Base-by-base conservation (phyloP, 2,888 invertebrate genomes). In the Steinernema hermaphroditum region DNA sequence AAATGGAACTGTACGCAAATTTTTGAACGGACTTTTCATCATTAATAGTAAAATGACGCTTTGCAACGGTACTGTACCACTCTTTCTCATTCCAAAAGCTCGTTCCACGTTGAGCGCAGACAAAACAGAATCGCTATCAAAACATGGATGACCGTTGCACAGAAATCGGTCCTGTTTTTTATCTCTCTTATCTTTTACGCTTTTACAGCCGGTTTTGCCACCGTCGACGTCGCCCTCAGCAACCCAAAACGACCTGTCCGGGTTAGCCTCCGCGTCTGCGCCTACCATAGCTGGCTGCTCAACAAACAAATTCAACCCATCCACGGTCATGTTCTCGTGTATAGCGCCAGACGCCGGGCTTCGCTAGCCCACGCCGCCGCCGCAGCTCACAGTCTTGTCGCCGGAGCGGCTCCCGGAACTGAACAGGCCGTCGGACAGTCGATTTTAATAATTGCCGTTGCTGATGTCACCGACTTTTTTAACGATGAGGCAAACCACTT, bases 371-470 rank as follows among this genome's bases (percentile, higher is more conserved):
- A 78, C 69, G 81, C 77, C 0, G 72, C 77, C 62, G 73, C 76
- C 22, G 78, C 80, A 0, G 73, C 71, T 12, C 68, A 75, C 12
- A 69, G 79, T 22, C 76, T 80, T 22, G 68, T 79, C 57, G 73
- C 73, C 41, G 75, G 75, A 12, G 49, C 73, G 22, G 43, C 57
- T 43, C 70, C 62, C 29, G 71, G 54, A 19, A 34, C 32, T 12
- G 57, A 76, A 70, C 74, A 74, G 54, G 69, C 70, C 69, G 80
- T 77, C 54, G 78, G 70, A 34, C 69, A 70, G 49, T 76, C 78
- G 14, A 80, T 80, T 68, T 69, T 80, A 41, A 68, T 80, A 41
- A 69, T 80, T 44, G 80, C 80, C 37, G 72, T 80, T 41, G 74
- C 76, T 44, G 80, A 80, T 50, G 76, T 76, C n/a, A 68, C 71